Base-by-base conservation (phyloP, 2,797 vertebrate species). In the Typhlichthys eigenmanni region DNA sequence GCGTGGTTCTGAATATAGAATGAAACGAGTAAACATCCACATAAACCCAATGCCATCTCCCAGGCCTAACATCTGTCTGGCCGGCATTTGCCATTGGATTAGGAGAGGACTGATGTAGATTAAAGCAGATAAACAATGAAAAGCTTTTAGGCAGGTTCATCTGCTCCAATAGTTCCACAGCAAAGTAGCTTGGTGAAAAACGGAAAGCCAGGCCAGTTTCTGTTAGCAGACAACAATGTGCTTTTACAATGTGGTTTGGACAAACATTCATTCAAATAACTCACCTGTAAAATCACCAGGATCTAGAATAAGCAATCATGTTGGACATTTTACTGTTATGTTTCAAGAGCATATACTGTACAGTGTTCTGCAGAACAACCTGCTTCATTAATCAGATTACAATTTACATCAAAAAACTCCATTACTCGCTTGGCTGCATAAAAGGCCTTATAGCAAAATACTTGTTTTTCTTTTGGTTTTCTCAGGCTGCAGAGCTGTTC, bases 391-490 rank as follows among this genome's bases (percentile, higher is more conserved):
- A 68, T 74, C 64, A 72, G n/a, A 72, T 68, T 60, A 69, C 56
- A 29, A 55, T 13, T 52, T n/a, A 47, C 52, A 56, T 77, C 69
- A 74, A 75, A 60, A 63, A 66, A 60, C 67, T 79, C 65, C 12
- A 71, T 75, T 78, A 65, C 67, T 73, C 4, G 8, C 64, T 47
- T 55, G 64, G 62, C 70, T 78, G 66, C 69, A 76, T 69, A 82
- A 76, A 66, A 77, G 67, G 64, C 64, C 53, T 47, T 64, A 58
- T 61, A 73, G 82, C 74, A 80, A 76, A 65, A 71, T 70, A 24
- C 24, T 24, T 17, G 73, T 79, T 73, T 78, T 78, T 78, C 63
- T 72, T 82, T 71, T 72, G 80, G 72, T 82, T 81, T 83, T 68
- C 58, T 74, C 54, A 50, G 45, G 62, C 68, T 56, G 62, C 4